Base-by-base conservation (phyloP, 2,888 invertebrate species). In the Hymenopus coronatus region DNA sequence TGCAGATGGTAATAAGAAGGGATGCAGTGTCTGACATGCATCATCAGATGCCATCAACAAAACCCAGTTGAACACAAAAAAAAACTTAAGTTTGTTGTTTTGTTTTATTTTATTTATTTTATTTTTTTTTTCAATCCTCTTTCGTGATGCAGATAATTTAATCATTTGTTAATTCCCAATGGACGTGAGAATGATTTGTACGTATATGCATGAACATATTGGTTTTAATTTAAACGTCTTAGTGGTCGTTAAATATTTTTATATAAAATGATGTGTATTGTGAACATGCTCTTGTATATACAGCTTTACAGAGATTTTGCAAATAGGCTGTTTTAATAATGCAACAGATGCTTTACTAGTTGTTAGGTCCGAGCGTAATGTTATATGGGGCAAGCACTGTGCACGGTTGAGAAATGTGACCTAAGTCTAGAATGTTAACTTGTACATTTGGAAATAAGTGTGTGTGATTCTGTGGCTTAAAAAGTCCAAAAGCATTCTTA, bases 41-140 rank as follows among this genome's bases (percentile, higher is more conserved):
- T 83, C 89, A 88, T 46, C 88, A 88, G 85, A 84, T 89, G 89
- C 88, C 89, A 27, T 88, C 89, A 28, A 85, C 85, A n/a, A 89
- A 89, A 85, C 89, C 89, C 28, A 85, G 89, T 89, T 89, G 89
- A 89, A 88, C 46, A 87, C 12, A 40, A 12, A 40, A 40, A n/a
- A 12, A 40, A 40, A 12, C 40, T 40, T 40, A 40, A n/a, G 40
- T 40, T 46, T 70, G 54, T 70, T 70, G 54, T 46, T 46, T 14
- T 14, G 2, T 46, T 46, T 14, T 46, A 6, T 46, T 14, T 14
- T 20, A 8, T 20, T 70, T 15, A 20, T 70, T 70, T 70, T 20
- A 8, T 20, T 15, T 54, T 14, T 54, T 54, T 54, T 54, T 54
- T 14, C 25, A 70, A 70, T 20, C 25, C 25, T 70, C 54, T 70